phyloP scores from a whole-genome alignment of 2,113 vertebrate genomes.

The Myotis davidii region DNA sequence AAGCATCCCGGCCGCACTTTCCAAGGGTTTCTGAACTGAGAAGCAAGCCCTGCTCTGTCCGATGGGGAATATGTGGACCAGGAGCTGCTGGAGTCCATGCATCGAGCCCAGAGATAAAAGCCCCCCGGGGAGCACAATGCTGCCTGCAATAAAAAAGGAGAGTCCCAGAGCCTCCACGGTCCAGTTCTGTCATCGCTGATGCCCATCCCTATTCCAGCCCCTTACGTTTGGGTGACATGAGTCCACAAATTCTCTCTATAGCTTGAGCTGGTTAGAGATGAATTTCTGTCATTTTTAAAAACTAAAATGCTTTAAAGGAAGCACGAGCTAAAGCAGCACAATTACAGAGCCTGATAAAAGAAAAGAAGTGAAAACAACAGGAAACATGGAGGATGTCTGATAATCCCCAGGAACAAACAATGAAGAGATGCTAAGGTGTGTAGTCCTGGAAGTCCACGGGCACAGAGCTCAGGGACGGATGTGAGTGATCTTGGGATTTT shows the following conservation, averaged over 20 bases:
- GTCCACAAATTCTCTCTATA: neutral
- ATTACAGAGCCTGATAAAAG: constrained; percentile 7
- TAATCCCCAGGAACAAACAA: neutral
- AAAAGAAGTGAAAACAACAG: neutral
- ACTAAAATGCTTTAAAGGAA: constrained; percentile 1
- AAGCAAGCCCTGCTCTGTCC: neutral
- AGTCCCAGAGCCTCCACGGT: fast-evolving
- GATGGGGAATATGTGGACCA: fast-evolving
- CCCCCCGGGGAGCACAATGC: fast-evolving
- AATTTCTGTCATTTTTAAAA: neutral
- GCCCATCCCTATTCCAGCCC: neutral
- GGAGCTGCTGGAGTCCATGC: fast-evolving
- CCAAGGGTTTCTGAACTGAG: neutral
- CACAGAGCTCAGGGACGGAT: neutral
- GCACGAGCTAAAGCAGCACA: neutral
- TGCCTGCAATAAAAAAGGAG: neutral
- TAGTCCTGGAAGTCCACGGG: neutral
- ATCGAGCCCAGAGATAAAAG: neutral
- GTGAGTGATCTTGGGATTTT: neutral
- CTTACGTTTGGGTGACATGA: neutral
- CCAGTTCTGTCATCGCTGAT: no score
- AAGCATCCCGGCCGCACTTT: neutral
- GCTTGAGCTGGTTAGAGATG: neutral
- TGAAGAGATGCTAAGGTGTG: neutral
- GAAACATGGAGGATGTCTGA: neutral